Percentiles rank a stretch among this genome's conserved stretches.
These are phyloP conservation scores for Xiphophorus birchmanni DNA, from an alignment of 2,797 vertebrate species.

Conservation along the genomic window DNA sequence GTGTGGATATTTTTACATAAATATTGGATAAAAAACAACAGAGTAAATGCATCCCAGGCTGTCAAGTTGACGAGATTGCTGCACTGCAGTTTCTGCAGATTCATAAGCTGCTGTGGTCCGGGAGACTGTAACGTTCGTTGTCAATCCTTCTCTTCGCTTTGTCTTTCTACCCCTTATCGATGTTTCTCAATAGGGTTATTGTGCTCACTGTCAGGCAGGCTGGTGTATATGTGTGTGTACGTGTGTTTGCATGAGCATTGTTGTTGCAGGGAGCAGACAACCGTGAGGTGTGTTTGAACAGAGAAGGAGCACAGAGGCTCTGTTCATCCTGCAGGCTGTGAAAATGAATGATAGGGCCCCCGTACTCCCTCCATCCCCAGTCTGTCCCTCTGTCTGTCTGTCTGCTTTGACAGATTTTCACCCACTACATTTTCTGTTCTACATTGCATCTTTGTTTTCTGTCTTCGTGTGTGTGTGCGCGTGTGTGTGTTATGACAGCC, in stretches of 20 bases:
- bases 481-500: conserved; percentile 46
- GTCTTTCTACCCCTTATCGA: conserved; percentile 58
- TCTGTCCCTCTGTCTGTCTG: conserved; percentile 48
- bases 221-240: conserved; percentile 28
- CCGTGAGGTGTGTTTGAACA: conserved; percentile 82
- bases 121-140: conserved; percentile 22
- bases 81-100: conserved; percentile 51
- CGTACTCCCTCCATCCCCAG: conserved; percentile 30
- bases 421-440: conserved; percentile 35
- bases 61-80: conserved; percentile 46
- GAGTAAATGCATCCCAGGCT: conserved; percentile 43
- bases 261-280: conserved; percentile 78
- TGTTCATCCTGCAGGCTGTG: conserved; percentile 71
- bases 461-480: not conserved
- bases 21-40: conserved; percentile 56
- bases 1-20: conserved; percentile 22
- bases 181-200: conserved; percentile 72
- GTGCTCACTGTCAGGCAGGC: conserved; percentile 61
- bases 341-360: conserved; percentile 62
- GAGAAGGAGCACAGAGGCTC: conserved; percentile 77
- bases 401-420: conserved; percentile 44
- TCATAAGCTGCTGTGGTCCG: conserved; percentile 11
- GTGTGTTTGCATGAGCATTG: conserved; percentile 51
- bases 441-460: conserved; percentile 27
- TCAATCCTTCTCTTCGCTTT: conserved; percentile 51